phyloP scores from a whole-genome alignment of 2,797 vertebrate species.

The Helicolenus hilgendorfi region DNA sequence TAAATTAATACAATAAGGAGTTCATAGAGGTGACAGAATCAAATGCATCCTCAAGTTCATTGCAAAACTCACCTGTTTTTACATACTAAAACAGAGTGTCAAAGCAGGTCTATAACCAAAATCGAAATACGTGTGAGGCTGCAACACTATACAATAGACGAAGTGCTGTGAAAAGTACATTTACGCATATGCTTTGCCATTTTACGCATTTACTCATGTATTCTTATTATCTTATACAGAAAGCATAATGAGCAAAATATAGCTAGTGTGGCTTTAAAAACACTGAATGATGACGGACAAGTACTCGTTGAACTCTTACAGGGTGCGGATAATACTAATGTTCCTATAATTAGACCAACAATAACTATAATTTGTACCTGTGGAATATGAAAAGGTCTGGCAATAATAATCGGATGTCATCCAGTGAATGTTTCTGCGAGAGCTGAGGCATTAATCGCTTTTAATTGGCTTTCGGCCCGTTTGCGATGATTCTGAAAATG shows the following conservation, averaged over 20 bases:
- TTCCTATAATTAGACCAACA: background rate
- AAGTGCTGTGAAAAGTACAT: background rate
- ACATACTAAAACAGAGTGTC: background rate
- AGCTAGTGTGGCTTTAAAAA: background rate
- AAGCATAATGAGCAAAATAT: background rate
- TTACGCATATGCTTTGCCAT: background rate
- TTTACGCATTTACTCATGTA: background rate
- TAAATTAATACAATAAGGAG: background rate
- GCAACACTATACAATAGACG: background rate
- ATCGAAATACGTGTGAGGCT: background rate
- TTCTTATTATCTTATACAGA: background rate
- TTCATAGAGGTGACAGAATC: background rate
- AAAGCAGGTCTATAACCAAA: background rate
- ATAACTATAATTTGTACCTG: background rate
- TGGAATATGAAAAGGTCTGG: background rate
- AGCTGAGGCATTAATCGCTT: background rate
- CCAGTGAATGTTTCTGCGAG: background rate
- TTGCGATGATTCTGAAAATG: background rate
- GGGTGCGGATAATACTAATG: background rate
- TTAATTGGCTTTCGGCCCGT: background rate
- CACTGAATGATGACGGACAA: background rate
- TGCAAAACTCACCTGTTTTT: conserved; percentile 12
- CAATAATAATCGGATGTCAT: background rate
- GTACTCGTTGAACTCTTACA: background rate
- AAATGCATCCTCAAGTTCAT: background rate